phyloP scores from a whole-genome alignment of 2,888 invertebrate genomes.

The Calameuta filiformis region DNA sequence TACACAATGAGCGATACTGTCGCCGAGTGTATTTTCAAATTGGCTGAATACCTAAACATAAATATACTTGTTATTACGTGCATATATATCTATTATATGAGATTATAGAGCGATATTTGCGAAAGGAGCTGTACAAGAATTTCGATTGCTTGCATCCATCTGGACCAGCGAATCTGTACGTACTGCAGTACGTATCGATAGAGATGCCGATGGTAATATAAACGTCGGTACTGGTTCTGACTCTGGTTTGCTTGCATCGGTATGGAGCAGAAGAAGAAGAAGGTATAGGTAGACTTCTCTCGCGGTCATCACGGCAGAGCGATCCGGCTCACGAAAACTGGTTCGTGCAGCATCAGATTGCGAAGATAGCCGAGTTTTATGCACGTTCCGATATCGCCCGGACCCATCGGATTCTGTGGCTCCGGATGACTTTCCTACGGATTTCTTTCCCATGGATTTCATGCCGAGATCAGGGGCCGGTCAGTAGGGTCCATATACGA shows the following conservation, averaged over 20 bases:
- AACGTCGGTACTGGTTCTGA: neutral
- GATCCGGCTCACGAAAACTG: conserved; percentile 52
- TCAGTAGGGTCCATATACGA: neutral
- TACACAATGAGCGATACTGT: no score
- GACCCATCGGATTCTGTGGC: conserved; percentile 50
- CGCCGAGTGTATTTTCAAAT: neutral
- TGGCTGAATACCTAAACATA: neutral
- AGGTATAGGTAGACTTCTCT: conserved; percentile 48
- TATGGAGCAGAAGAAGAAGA: conserved; percentile 54
- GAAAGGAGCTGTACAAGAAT: neutral
- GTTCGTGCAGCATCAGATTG: conserved; percentile 64
- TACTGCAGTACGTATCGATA: neutral
- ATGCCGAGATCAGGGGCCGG: neutral
- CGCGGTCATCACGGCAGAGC: conserved; percentile 1
- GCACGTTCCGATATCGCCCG: conserved; percentile 49
- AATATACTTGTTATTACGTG: neutral
- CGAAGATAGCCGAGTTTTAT: conserved; percentile 62
- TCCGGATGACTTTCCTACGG: conserved; percentile 58
- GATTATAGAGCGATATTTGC: neutral
- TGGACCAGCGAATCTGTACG: neutral
- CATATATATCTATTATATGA: neutral
- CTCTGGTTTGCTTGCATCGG: conserved; percentile 1
- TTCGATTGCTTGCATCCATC: neutral
- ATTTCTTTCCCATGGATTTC: conserved; percentile 60
- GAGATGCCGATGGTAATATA: neutral